These are phyloP conservation scores for Agelas oroides DNA, from an alignment of 37 sponge, comb jelly and placozoan genomes.

Conservation along the genomic window DNA sequence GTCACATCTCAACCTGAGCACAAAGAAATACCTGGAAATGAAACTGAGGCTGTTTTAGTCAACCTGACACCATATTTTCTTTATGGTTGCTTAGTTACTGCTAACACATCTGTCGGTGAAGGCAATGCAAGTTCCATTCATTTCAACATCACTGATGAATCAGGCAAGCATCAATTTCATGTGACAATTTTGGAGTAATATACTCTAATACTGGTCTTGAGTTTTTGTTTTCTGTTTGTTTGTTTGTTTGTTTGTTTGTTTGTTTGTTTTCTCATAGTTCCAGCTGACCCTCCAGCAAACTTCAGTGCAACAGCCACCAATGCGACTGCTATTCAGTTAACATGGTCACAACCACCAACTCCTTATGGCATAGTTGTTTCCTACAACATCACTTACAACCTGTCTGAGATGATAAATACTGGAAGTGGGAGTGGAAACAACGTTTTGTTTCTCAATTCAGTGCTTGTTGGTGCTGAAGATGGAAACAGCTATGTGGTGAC, in stretches of 20 bases:
- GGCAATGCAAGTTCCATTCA: neutral
- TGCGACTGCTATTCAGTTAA: neutral
- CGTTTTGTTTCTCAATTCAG: neutral
- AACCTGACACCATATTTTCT: neutral
- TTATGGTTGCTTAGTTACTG: neutral
- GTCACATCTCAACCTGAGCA: neutral
- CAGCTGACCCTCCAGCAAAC: constrained; percentile 6
- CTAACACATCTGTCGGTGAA: neutral
- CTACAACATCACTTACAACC: neutral
- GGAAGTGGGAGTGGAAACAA: too few relatives aligned
- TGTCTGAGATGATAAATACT: neutral
- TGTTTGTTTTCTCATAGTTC: neutral
- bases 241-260: too few relatives aligned
- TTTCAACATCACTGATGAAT: neutral
- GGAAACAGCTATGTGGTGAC: neutral
- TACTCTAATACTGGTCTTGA: too few relatives aligned
- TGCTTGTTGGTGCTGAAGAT: neutral
- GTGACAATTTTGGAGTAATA: too few relatives aligned
- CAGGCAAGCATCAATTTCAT: neutral
- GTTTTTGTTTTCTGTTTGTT: too few relatives aligned
- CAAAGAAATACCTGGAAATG: neutral
- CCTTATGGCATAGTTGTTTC: constrained; percentile 4
- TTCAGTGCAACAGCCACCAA: neutral
- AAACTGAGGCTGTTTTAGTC: neutral
- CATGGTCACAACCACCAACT: constrained; percentile 9